These are phyloP conservation scores for Manis pentadactyla DNA, from an alignment of 2,797 vertebrate species.

Conservation along the genomic window DNA sequence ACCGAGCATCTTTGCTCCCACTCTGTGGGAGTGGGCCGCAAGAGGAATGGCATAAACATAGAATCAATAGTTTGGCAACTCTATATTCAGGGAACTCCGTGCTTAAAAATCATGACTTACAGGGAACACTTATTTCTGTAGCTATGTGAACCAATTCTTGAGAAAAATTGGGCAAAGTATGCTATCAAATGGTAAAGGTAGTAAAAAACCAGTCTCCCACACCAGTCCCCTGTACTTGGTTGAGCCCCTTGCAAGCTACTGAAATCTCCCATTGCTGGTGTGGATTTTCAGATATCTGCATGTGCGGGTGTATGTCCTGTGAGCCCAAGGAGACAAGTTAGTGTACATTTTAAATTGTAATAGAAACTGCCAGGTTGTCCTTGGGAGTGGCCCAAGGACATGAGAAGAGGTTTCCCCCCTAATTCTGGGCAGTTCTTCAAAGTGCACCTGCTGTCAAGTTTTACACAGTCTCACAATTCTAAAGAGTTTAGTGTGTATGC, in stretches of 20 bases:
- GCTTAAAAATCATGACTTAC: neutral
- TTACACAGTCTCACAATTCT: too few relatives aligned
- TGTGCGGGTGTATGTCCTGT: too few relatives aligned
- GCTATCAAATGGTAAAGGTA: neutral
- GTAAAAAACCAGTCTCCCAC: neutral
- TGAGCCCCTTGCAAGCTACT: neutral
- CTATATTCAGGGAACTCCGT: neutral
- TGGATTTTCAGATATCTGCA: neutral
- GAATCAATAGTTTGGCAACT: neutral
- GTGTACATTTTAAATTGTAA: neutral
- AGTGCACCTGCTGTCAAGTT: neutral
- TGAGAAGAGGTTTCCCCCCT: too few relatives aligned
- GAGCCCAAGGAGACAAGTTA: too few relatives aligned
- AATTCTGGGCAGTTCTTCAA: neutral
- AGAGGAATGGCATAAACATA: neutral
- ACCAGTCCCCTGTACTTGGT: neutral
- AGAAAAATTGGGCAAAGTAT: neutral
- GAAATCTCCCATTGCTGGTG: neutral
- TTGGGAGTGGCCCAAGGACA: neutral
- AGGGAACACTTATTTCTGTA: neutral
- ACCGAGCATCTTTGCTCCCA: neutral
- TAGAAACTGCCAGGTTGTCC: neutral
- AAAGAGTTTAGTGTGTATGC: neutral
- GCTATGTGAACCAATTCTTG: neutral
- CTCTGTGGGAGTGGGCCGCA: neutral